Evolutionary conservation across 2,888 invertebrate genomes (phyloP).

Genomic region (Oscheius sp.): DNA sequence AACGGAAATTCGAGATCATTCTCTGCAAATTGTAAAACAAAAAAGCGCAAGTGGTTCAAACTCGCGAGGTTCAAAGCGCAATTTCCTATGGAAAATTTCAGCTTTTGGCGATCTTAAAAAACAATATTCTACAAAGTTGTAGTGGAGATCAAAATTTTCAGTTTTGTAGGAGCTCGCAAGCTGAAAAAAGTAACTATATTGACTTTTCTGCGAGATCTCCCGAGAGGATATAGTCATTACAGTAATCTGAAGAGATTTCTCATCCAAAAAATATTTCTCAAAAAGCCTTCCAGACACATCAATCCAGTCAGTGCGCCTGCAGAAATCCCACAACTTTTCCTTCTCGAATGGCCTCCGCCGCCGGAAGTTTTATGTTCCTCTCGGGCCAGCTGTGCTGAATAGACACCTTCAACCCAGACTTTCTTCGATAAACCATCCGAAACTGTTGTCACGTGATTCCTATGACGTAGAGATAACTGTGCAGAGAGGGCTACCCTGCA

Average conservation of each 20-base stretch:
- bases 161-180: too few species aligned
- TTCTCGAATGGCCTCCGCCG: not conserved
- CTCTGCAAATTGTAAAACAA: not conserved
- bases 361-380: too few species aligned
- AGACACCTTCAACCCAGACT: not conserved
- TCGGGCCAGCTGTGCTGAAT: not conserved
- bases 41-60: not conserved
- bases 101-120: not conserved
- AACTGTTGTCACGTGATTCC: too few species aligned
- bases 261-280: not conserved
- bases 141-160: too few species aligned
- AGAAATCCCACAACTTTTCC: too few species aligned
- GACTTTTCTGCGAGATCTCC: not conserved
- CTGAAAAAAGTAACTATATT: not conserved
- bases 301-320: too few species aligned
- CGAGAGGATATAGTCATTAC: too few species aligned
- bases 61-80: not conserved
- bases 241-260: not conserved
- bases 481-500: constrained; percentile 25
- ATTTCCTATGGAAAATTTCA: not conserved
- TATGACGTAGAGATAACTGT: too few species aligned
- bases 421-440: too few species aligned
- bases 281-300: too few species aligned
- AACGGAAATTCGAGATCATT: not conserved
- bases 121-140: too few species aligned